Base-by-base conservation (phyloP, 2,113 vertebrate species). In the Silurus meridionalis region DNA sequence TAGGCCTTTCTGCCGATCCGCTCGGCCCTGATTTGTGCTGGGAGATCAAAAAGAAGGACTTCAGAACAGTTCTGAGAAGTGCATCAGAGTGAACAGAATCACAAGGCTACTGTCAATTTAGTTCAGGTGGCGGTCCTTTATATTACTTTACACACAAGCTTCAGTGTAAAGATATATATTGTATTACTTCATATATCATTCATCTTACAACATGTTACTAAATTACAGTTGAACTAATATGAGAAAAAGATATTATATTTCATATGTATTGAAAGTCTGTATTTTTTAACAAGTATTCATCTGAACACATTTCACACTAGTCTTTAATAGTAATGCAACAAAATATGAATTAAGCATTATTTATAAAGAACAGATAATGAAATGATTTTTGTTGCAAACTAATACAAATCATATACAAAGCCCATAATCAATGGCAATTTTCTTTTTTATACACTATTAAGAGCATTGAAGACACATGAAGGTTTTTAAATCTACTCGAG, bases 21-120 rank as follows among this genome's bases (percentile, higher is more conserved):
- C 87, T 91, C 82, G 91, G 67, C 88, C 90, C 89, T 89, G 86
- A 88, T 92, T 90, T 92, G 89, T 92, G 88, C 63, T 90, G 88
- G 53, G n/a, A 87, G 89, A 91, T 83, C 83, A 79, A 78, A 88
- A 71, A 58, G 50, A 85, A 87, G 87, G 91, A 83, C 79, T 86
- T 90, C 78, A 84, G 66, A 85, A 87, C 71, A 91, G 23, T 83
- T 74, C 60, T 80, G 83, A 85, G 77, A 84, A 64, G 61, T 69
- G 50, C 87, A 85, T 69, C 58, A 88, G 72, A 89, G 58, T 80
- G 83, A 67, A 58, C n/a, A 86, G 66, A 82, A 86, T 63, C 50
- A 63, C 86, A 53, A 48, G 78, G 82, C 60, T 37, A 84, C 58
- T 83, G 85, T 89, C 86, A 72, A 23, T 83, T 75, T 57, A 80